Evolutionary conservation across 1,140 invertebrate genomes (phyloP).

Genomic region (Anoplophora glabripennis): DNA sequence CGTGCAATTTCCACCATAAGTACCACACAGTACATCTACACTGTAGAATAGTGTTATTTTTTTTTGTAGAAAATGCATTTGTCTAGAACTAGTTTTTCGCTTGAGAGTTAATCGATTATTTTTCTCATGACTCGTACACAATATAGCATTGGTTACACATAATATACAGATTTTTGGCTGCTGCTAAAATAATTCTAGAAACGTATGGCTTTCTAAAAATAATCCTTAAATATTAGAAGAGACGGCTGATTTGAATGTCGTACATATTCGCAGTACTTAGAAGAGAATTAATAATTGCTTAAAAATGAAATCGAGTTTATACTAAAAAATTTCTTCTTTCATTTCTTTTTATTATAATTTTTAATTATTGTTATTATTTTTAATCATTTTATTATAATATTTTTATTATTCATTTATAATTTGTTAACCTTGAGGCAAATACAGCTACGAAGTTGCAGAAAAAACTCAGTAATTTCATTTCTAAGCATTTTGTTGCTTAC

Average conservation of each 20-base stretch:
- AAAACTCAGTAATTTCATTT: too few species aligned
- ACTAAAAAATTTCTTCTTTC: slow-evolving; percentile 6
- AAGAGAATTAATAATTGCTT: too few species aligned
- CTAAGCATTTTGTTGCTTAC: too few species aligned
- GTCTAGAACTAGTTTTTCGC: neutral
- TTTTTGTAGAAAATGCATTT: neutral
- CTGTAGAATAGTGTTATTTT: neutral
- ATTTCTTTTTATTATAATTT: too few species aligned
- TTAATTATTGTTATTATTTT: slow-evolving; percentile 2
- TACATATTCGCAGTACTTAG: slow-evolving; percentile 5
- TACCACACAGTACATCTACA: neutral
- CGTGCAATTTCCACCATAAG: too few species aligned
- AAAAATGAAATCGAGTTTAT: neutral
- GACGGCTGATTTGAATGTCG: slow-evolving; percentile 9
- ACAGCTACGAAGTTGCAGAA: too few species aligned
- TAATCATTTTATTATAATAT: too few species aligned
- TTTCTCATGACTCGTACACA: neutral
- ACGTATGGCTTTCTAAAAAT: slow-evolving; percentile 4
- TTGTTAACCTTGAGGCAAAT: too few species aligned
- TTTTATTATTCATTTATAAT: too few species aligned
- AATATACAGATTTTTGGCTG: too few species aligned
- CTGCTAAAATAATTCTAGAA: slow-evolving; percentile 4
- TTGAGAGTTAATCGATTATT: slow-evolving; percentile 11
- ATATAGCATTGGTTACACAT: neutral
- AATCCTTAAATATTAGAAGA: neutral